Conservation (phyloP, 2,797 vertebrate species). For the Anniella stebbinsi region DNA sequence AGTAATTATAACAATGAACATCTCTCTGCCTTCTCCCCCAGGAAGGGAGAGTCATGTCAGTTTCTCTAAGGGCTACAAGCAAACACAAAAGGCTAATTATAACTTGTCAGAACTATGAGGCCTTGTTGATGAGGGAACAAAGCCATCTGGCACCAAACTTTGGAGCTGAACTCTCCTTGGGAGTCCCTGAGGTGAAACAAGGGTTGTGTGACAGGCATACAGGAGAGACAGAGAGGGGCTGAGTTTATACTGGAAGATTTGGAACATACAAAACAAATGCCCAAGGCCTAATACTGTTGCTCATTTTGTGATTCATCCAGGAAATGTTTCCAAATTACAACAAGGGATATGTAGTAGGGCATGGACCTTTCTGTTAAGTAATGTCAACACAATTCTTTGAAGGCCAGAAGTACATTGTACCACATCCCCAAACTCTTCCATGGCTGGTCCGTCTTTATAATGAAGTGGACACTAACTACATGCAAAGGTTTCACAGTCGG, state of each 20-base stretch:
- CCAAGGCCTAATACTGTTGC: not conserved
- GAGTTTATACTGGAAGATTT: not conserved
- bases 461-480: not conserved
- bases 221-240: not conserved
- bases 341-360: not conserved
- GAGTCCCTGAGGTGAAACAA: not conserved
- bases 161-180: not conserved
- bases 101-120: not conserved
- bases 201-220: not conserved
- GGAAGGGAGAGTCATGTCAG: not conserved
- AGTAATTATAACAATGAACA: not conserved
- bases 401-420: not conserved
- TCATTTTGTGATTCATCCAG: not conserved
- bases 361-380: not conserved
- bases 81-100: constrained; percentile 28
- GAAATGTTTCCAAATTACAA: not conserved
- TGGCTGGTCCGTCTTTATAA: not conserved
- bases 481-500: not conserved
- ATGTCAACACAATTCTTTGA: not conserved
- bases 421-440: not conserved
- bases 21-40: not conserved
- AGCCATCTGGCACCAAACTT: not conserved
- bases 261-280: not conserved
- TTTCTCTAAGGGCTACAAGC: not conserved
- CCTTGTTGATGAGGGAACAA: constrained; percentile 4